Evolutionary conservation across 2,797 vertebrate species (phyloP).

Genomic region (Sebastes baramenuke): DNA sequence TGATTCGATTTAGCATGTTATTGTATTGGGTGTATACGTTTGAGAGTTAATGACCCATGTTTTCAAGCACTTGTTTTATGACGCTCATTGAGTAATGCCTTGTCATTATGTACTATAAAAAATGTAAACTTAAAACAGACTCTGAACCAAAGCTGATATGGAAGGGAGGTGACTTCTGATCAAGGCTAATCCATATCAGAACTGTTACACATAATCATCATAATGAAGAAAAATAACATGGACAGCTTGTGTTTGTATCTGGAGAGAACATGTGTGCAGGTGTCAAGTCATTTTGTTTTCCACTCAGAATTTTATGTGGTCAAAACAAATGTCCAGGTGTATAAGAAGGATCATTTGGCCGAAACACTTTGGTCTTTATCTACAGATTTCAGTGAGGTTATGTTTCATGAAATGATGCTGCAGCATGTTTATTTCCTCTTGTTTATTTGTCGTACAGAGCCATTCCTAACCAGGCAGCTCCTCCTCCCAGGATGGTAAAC

Average conservation of each 20-base stretch:
- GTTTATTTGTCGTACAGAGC: constrained; percentile 57
- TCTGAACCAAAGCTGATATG: not conserved
- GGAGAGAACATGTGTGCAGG: not conserved
- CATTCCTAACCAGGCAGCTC: constrained; percentile 70
- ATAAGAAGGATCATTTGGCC: not conserved
- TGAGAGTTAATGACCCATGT: not conserved
- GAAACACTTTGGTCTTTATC: not conserved
- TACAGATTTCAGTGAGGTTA: not conserved
- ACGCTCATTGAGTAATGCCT: not conserved
- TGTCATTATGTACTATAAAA: not conserved
- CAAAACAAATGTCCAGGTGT: not conserved
- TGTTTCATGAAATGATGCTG: not conserved
- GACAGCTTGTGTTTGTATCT: not conserved
- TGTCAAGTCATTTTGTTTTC: not conserved
- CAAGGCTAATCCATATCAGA: not conserved
- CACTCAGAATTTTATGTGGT: not conserved
- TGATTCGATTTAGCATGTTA: not conserved
- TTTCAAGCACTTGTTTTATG: not conserved
- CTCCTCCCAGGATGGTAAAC: constrained; percentile 85
- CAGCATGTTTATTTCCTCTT: not conserved
- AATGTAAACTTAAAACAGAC: not conserved
- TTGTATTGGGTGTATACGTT: not conserved
- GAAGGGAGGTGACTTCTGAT: not conserved
- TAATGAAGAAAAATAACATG: not conserved
- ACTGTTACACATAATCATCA: not conserved